Base-by-base conservation (phyloP, 2,888 invertebrate genomes). In the Opisthograptis luteolata region DNA sequence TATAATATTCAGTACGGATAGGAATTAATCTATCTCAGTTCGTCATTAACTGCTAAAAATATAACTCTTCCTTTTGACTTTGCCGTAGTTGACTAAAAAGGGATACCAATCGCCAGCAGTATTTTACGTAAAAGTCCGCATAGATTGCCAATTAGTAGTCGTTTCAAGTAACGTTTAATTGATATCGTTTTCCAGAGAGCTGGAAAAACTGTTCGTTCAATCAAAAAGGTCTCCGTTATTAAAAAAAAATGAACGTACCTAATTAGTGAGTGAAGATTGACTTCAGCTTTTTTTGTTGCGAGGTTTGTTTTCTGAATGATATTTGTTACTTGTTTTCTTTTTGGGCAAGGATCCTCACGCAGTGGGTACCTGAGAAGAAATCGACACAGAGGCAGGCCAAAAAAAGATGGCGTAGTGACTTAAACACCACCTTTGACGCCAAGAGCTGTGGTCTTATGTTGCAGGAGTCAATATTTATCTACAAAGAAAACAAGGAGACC, bases 81-180 rank as follows among this genome's bases (percentile, higher is more conserved):
- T n/a, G n/a, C n/a, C n/a, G n/a, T n/a, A n/a, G n/a, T n/a, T n/a
- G n/a, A n/a, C n/a, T n/a, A 13, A 28, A 40, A 20, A 20, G 0
- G 8, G 32, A 15, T 15, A 24, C 22, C 8, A 8, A 2, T 19
- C 9, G 3, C 15, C 7, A 19, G 13, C 6, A 24, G 5, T 28
- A 4, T 15, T 37, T 27, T 6, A 15, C 15, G 10, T 14, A 9
- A 8, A 46, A 10, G 24, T 39, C 20, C 13, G 14, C 13, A 14
- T 32, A 34, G 24, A 47, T 35, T 31, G 43, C 32, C 49, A 44
- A 49, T 44, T 43, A 44, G 49, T 15, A 32, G 27, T 32, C 42
- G 34, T 43, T 43, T 49, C 49, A 43, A 49, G 49, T 34, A 32
- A 22, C 42, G 2, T 32, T 43, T 43, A 49, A 49, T 49, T 43